Evolutionary conservation across 2,113 vertebrate genomes (phyloP).

Genomic region (Nerophis ophidion): DNA sequence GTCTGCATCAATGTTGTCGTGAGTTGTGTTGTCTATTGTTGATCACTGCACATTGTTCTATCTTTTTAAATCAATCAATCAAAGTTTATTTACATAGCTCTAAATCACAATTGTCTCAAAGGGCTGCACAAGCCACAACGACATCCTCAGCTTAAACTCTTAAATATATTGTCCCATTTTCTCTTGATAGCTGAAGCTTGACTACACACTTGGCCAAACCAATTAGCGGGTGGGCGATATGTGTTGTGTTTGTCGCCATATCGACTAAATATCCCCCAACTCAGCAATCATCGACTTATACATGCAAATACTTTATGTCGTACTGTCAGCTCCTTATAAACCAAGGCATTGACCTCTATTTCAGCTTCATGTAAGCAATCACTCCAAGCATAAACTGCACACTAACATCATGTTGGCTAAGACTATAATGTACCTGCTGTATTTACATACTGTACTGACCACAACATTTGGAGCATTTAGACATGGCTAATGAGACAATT

Average conservation of each 20-base stretch:
- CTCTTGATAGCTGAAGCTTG: slow-evolving; percentile 21
- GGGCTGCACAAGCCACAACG: too few relatives aligned
- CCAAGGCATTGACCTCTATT: slow-evolving; percentile 33
- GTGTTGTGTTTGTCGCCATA: slow-evolving; percentile 16
- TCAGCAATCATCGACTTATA: not conserved
- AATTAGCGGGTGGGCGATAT: slow-evolving; percentile 28
- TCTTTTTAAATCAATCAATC: too few relatives aligned
- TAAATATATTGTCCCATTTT: not conserved
- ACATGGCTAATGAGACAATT: slow-evolving; percentile 9
- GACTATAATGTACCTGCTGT: slow-evolving; percentile 2
- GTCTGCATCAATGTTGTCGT: too few relatives aligned
- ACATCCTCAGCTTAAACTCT: slow-evolving; percentile 10
- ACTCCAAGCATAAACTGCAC: not conserved
- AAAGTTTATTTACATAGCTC: too few relatives aligned
- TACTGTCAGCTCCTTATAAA: slow-evolving; percentile 12
- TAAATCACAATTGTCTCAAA: too few relatives aligned
- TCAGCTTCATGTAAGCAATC: slow-evolving; percentile 14
- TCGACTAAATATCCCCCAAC: not conserved
- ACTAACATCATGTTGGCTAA: not conserved
- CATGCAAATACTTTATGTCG: slow-evolving; percentile 4
- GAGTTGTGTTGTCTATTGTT: not conserved
- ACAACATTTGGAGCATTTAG: slow-evolving; percentile 2
- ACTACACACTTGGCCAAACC: slow-evolving; percentile 28
- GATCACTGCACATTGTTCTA: not conserved
- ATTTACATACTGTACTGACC: not conserved